Base-by-base conservation (phyloP, 2,113 vertebrate genomes). In the Raja brachyura region DNA sequence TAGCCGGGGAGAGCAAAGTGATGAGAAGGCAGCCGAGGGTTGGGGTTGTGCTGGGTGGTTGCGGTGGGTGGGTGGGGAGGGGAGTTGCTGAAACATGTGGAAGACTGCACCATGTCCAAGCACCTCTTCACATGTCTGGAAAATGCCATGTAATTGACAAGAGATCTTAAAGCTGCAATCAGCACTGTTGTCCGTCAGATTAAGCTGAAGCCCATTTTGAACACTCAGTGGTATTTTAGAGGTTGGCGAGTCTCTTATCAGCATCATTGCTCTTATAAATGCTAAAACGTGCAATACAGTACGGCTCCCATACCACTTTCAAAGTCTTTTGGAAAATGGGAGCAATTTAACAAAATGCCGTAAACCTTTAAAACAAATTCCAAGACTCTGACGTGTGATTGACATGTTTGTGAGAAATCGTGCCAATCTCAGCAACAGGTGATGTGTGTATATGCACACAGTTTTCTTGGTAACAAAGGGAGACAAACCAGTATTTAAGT, bases 401-500 rank as follows among this genome's bases (percentile, higher is more conserved):
- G 90, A 74, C 90, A 92, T 92, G 90, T 92, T 74, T 92, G 39
- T 92, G 66, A 33, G 68, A 33, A 73, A 11, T 16, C 25, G 6
- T 92, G 68, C 39, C 90, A 73, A 28, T 92, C 11, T 74, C 20
- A 92, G 39, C 90, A 92, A 39, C 68, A 74, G 90, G 90, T 92
- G 68, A 33, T 25, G 90, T 74, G 25, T 73, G 68, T 92, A 25
- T 54, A 74, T 28, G 68, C 90, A 73, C 39, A 54, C 90, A 13
- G 39, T 11, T 68, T 92, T 68, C 90, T 92, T 22, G 70, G 66
- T 92, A 73, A 92, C 90, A 92, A 73, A 92, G 20, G 39, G 31
- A 92, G 4, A 54, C n/a, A 92, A 92, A 92, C 90, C 90, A 73
- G n/a, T 70, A 92, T 74, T 73, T 92, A 92, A 92, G 68, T 39